Evolutionary conservation across 2,888 invertebrate species (phyloP).

Genomic region (Amiota minor): DNA sequence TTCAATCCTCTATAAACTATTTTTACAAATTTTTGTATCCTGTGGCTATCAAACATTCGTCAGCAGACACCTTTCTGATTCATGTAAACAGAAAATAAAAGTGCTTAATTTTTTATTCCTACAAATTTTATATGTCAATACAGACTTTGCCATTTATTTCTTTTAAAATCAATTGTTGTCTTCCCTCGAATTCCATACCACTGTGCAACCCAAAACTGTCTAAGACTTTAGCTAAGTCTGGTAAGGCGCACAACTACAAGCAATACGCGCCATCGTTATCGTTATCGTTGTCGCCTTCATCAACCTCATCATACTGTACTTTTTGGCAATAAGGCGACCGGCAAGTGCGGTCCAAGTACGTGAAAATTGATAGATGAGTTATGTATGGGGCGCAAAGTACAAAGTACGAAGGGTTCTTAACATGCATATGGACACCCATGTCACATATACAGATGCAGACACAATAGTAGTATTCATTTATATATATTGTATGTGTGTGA

Average conservation of each 20-base stretch:
- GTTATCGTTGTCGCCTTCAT: background rate
- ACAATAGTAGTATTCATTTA: slow-evolving; percentile 27
- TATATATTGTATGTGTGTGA: slow-evolving; percentile 35
- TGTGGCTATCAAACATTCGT: no score
- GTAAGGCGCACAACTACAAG: background rate
- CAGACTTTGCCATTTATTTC: no score
- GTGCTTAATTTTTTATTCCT: no score
- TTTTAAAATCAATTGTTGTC: no score
- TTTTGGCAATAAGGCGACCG: slow-evolving; percentile 61
- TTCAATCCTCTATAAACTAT: no score
- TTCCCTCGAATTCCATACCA: slow-evolving; percentile 32
- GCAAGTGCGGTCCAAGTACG: slow-evolving; percentile 65
- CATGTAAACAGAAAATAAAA: no score
- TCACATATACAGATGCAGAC: slow-evolving; percentile 41
- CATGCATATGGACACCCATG: slow-evolving; percentile 61
- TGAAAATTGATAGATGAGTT: slow-evolving; percentile 74
- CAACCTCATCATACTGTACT: slow-evolving; percentile 36
- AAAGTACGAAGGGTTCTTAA: slow-evolving; percentile 50
- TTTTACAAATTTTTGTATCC: no score
- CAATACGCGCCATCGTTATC: background rate
- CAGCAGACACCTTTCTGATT: no score
- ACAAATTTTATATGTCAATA: no score
- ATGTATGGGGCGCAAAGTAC: slow-evolving; percentile 51
- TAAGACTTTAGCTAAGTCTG: slow-evolving; percentile 34
- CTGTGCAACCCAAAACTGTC: slow-evolving; percentile 48